Base-by-base conservation (phyloP, 2,888 invertebrate species). In the Pseudococcus viburni region DNA sequence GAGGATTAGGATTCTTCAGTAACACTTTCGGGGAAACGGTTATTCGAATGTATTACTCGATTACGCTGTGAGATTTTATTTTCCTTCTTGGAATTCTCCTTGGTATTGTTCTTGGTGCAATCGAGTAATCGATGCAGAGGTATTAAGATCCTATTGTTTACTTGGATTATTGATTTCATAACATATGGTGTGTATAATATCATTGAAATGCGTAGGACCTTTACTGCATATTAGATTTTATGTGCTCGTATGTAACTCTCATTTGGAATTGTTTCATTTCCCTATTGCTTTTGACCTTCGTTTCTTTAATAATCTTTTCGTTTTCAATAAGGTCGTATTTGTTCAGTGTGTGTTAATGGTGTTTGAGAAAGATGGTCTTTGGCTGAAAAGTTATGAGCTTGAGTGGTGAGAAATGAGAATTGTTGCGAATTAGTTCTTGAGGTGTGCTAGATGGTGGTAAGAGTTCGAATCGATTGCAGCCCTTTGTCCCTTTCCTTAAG, bases 1-100 rank as follows among this genome's bases (percentile, higher is more conserved):
- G n/a, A 73, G 64, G 64, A 73, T 33, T 73, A 73, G 73, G 73
- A 73, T 73, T 73, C 73, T 73, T 26, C 33, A 73, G 73, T 73
- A 73, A 73, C 33, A 73, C 73, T 73, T 73, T 39, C 15, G 17
- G 73, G 73, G 33, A 73, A 73, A 73, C 33, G 73, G 73, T 73
- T 73, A 73, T 33, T 64, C 64, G 64, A 64, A 64, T 22, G 64
- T 64, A 64, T 64, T 64, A 22, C 64, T 64, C 19, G 64, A 64
- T 64, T 64, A 15, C 22, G 22, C 64, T 0, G 5, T 55, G 5
- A n/a, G 5, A 55, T 3, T n/a, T 55, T 17, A 59, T 22, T 64
- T 64, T 22, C 22, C 22, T 22, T 19, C 64, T 19, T 22, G 64
- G 22, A 19, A 22, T 64, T 64, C 22, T 22, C 12, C 0, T 64